Evolutionary conservation across 2,797 vertebrate species (phyloP).

Genomic region (Pogonophryne albipinna): DNA sequence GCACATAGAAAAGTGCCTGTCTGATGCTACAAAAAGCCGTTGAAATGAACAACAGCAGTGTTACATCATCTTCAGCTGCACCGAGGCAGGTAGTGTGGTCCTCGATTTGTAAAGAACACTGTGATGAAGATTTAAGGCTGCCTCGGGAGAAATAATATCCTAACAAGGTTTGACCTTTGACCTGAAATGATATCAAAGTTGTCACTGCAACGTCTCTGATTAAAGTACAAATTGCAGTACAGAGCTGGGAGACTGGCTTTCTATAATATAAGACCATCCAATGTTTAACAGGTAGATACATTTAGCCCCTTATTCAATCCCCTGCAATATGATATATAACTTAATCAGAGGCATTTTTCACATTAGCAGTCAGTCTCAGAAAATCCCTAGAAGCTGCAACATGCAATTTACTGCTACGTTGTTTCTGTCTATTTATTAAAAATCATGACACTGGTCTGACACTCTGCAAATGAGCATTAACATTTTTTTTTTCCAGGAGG

Average conservation of each 20-base stretch:
- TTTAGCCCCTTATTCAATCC: slow-evolving; percentile 7
- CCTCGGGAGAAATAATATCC: slow-evolving; percentile 14
- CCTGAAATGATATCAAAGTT: slow-evolving; percentile 23
- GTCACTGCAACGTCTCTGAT: slow-evolving; percentile 6
- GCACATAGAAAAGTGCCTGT: slow-evolving; percentile 54
- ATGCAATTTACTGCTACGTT: slow-evolving; percentile 69
- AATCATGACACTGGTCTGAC: slow-evolving; percentile 68
- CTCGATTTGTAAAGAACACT: slow-evolving; percentile 32
- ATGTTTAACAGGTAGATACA: neutral
- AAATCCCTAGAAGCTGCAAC: slow-evolving; percentile 61
- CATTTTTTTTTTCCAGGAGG: slow-evolving; percentile 59
- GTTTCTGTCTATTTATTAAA: slow-evolving; percentile 68
- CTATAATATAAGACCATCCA: neutral
- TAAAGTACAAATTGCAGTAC: neutral
- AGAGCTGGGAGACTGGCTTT: neutral
- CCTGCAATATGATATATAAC: slow-evolving; percentile 24
- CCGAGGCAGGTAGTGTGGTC: slow-evolving; percentile 15
- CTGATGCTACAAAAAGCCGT: slow-evolving; percentile 48
- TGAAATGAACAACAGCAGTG: slow-evolving; percentile 41
- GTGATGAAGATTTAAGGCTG: slow-evolving; percentile 1
- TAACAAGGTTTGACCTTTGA: slow-evolving; percentile 27
- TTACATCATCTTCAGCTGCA: slow-evolving; percentile 46
- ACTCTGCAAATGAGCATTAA: slow-evolving; percentile 83
- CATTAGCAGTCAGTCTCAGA: slow-evolving; percentile 40
- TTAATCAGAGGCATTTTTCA: slow-evolving; percentile 53